phyloP scores from a whole-genome alignment of 2,113 vertebrate species.

The Polypterus bichir region DNA sequence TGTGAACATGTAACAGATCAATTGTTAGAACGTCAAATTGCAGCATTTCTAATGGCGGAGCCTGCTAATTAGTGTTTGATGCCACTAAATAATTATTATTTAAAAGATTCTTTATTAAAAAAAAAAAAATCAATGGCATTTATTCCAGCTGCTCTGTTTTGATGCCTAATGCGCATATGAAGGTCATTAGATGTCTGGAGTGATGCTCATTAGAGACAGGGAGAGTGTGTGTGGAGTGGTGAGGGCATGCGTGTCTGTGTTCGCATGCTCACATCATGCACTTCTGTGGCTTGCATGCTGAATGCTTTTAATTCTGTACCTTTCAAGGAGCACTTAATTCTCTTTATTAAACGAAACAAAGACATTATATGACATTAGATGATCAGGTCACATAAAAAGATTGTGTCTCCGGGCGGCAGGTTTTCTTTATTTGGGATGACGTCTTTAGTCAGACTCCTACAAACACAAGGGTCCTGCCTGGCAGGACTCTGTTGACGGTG shows the following conservation, averaged over 20 bases:
- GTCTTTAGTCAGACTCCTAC: too few relatives aligned
- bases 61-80: not conserved
- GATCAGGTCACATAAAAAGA: too few relatives aligned
- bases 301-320: not conserved
- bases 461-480: too few relatives aligned
- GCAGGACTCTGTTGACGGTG: too few relatives aligned
- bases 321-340: not conserved
- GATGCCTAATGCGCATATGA: not conserved
- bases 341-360: not conserved
- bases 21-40: conserved; percentile 42
- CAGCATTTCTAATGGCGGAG: conserved; percentile 19
- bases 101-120: not conserved
- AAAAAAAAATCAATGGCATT: not conserved
- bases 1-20: too few relatives aligned
- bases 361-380: not conserved
- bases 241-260: too few relatives aligned
- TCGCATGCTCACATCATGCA: too few relatives aligned
- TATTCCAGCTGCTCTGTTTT: not conserved
- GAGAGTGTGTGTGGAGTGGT: too few relatives aligned
- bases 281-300: too few relatives aligned
- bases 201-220: too few relatives aligned
- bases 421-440: too few relatives aligned
- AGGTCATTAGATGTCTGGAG: not conserved
- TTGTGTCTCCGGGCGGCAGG: too few relatives aligned
- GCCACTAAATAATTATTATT: not conserved